Evolutionary conservation across 2,113 vertebrate genomes (phyloP).

Genomic region (Gnathonemus echidnorhynchus): DNA sequence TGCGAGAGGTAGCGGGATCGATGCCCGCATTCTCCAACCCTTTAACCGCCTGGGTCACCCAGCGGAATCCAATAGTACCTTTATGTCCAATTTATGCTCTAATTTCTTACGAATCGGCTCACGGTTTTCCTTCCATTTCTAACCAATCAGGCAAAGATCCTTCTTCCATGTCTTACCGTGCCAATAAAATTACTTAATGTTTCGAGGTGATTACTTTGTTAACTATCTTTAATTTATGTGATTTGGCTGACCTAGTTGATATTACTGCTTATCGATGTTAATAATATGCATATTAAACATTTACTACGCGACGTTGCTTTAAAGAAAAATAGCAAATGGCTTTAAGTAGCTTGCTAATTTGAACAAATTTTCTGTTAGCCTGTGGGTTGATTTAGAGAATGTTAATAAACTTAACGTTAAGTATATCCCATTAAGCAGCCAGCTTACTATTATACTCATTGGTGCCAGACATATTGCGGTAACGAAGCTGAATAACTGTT

Average conservation of each 20-base stretch:
- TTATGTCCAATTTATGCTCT: background rate
- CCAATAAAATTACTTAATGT: background rate
- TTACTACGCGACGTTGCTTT: background rate
- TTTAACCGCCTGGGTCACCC: background rate
- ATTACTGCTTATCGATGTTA: background rate
- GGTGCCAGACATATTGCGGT: too few species aligned
- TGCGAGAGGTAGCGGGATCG: conserved; percentile 54
- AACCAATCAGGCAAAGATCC: background rate
- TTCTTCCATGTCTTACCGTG: background rate
- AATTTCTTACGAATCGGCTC: background rate
- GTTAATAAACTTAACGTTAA: background rate
- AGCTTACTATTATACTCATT: too few species aligned
- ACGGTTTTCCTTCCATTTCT: background rate
- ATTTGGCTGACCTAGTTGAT: background rate
- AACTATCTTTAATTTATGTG: background rate
- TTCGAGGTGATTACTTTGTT: background rate
- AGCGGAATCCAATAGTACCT: background rate
- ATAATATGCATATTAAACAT: background rate
- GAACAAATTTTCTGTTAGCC: background rate
- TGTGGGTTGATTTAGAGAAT: background rate
- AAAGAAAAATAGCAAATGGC: background rate
- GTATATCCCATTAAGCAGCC: background rate
- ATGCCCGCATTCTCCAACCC: conserved; percentile 43
- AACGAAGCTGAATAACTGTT: background rate
- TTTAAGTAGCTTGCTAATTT: background rate